A percentile compares a stretch with the other conserved stretches of the same genome.
These are phyloP conservation scores for Malurus splendens DNA, from an alignment of 2,797 vertebrate species.

Conservation along the genomic window DNA sequence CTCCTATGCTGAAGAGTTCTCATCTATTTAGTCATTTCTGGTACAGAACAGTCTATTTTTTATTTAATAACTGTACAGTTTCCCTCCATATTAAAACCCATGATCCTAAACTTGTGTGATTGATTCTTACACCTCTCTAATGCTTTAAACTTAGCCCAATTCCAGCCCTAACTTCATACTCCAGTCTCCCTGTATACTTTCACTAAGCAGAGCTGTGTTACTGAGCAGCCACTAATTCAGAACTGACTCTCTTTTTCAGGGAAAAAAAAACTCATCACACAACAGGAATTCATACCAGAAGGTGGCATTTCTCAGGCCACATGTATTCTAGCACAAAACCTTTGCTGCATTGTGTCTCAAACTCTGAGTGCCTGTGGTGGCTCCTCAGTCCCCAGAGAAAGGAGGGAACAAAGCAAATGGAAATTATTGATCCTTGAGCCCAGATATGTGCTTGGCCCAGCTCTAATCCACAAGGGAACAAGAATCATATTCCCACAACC, in stretches of 20 bases:
- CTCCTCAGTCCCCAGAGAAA: neutral
- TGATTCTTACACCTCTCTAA: neutral
- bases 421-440: neutral
- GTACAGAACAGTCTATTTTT: neutral
- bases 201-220: neutral
- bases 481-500: neutral
- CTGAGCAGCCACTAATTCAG: neutral
- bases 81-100: neutral
- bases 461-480: neutral
- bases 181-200: neutral
- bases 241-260: neutral
- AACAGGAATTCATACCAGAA: neutral
- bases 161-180: neutral
- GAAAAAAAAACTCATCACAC: neutral
- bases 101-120: neutral
- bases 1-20: neutral
- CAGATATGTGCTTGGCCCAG: neutral
- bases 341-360: neutral
- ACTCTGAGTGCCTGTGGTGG: neutral
- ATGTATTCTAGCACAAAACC: neutral
- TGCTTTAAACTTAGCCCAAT: neutral
- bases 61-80: neutral
- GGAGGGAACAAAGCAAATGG: rapidly evolving
- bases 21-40: neutral
- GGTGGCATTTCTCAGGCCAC: neutral